phyloP scores from a whole-genome alignment of 2,888 invertebrate genomes.

The Eumacrocentrus americanus region DNA sequence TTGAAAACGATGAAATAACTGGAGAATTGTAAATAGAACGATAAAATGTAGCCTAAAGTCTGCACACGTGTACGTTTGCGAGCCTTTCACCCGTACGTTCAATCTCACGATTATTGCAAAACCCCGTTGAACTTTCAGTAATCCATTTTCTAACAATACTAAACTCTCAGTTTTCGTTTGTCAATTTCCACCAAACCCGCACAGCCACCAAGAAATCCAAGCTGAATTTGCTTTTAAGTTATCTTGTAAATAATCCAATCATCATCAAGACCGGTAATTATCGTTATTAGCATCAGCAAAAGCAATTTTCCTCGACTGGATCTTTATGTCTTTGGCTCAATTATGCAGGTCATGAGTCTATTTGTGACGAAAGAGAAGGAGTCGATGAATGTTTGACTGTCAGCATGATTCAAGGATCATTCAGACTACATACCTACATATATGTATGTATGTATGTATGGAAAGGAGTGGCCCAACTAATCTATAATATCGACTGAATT shows the following conservation, averaged over 20 bases:
- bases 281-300: no score
- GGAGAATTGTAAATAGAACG: conserved; percentile 16
- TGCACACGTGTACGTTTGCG: conserved; percentile 22
- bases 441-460: neutral
- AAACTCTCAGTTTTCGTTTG: conserved; percentile 5
- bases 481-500: neutral
- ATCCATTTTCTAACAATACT: conserved; percentile 24
- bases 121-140: conserved; percentile 6
- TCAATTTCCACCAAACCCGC: neutral
- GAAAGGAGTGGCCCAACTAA: conserved; percentile 10
- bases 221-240: no score
- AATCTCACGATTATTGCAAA: conserved; percentile 24
- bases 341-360: neutral
- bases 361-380: neutral
- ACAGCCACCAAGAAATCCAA: no score
- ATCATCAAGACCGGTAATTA: no score
- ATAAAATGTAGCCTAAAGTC: conserved; percentile 20
- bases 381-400: neutral
- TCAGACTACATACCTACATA: neutral
- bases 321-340: no score
- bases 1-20: no score
- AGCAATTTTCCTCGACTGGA: no score
- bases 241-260: no score
- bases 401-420: conserved; percentile 9
- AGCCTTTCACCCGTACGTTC: conserved; percentile 24